phyloP scores from a whole-genome alignment of 2,113 vertebrate genomes.

The Ammodytes marinus region DNA sequence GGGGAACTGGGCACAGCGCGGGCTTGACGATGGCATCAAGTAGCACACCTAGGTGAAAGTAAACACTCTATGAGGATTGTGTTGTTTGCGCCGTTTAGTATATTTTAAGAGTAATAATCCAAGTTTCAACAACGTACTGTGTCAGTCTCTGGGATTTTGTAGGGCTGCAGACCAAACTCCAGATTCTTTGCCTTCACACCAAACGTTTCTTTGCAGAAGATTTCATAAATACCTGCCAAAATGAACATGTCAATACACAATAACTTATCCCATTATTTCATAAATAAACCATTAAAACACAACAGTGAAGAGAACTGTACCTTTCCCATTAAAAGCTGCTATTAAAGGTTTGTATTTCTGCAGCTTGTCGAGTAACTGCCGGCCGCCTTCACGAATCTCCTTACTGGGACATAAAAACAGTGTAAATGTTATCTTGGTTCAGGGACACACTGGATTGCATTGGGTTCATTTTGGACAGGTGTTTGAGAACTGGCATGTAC shows the following conservation, averaged over 20 bases:
- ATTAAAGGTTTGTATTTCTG: constrained; percentile 96
- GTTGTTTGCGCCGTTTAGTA: neutral
- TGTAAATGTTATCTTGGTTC: neutral
- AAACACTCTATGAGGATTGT: neutral
- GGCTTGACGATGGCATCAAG: constrained; percentile 97
- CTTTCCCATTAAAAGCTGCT: constrained; percentile 99
- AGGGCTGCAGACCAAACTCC: constrained; percentile 97
- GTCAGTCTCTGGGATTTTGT: constrained; percentile 95
- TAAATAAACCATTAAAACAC: neutral
- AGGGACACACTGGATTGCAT: neutral
- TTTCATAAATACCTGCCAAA: constrained; percentile 96
- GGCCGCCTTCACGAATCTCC: constrained; percentile 98
- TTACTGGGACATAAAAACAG: constrained; percentile 85
- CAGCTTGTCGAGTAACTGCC: constrained; percentile 95
- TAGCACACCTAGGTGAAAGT: constrained; percentile 89
- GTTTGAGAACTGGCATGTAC: too few species aligned
- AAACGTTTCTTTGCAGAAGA: constrained; percentile 98
- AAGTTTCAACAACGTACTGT: constrained; percentile 85
- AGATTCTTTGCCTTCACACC: constrained; percentile 97
- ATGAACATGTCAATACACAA: neutral
- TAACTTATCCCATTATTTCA: neutral
- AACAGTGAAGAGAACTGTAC: constrained; percentile 77
- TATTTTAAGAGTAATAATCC: neutral
- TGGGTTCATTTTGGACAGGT: too few species aligned
- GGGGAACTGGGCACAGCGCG: constrained; percentile 98